Base-by-base conservation (phyloP, 2,797 vertebrate genomes). In the Platyrinchus mystaceus region DNA sequence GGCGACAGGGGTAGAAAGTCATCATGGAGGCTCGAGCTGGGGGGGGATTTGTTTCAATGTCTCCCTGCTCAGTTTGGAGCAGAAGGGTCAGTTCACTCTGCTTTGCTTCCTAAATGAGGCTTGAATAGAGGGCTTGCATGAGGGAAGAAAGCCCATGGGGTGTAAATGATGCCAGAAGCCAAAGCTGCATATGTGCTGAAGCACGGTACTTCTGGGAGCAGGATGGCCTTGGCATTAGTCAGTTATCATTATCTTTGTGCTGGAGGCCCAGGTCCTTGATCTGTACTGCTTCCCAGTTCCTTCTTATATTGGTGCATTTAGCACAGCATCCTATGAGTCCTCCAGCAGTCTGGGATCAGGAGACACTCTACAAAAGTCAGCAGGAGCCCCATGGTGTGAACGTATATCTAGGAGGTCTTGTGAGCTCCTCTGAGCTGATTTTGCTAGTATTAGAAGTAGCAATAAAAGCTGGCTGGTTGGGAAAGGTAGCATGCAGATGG, bases 201-300 rank as follows among this genome's bases (percentile, higher is more conserved):
- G 44, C 1, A 0, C 2, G 0, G 20, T 62, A 7, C 50, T 63
- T 73, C 55, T 83, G 39, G 43, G 59, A 84, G 36, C 20, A 15
- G 28, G 10, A 27, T 55, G 59, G 52, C 44, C 23, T 73, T 76
- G 63, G 84, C 70, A 22, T 21, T 26, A 59, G 21, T 27, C n/a
- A 22, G 68, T 89, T 85, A 36, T 52, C 67, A 26, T 79, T 30
- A 41, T 53, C 68, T 77, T 66, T 43, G 32, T 58, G 62, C 67
- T 90, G 82, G 53, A 86, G 30, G 34, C 52, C 34, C 47, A 30
- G 52, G 37, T 43, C 46, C 49, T 67, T 59, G 78, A 90, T 55
- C 37, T 56, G 43, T 74, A 43, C 36, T 30, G 24, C 30, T 60
- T 43, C 18, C 49, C 64, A 43, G 28, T 46, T 94, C 55, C 64